phyloP scores from a whole-genome alignment of 1,140 invertebrate species.

The Monochamus saltuarius region DNA sequence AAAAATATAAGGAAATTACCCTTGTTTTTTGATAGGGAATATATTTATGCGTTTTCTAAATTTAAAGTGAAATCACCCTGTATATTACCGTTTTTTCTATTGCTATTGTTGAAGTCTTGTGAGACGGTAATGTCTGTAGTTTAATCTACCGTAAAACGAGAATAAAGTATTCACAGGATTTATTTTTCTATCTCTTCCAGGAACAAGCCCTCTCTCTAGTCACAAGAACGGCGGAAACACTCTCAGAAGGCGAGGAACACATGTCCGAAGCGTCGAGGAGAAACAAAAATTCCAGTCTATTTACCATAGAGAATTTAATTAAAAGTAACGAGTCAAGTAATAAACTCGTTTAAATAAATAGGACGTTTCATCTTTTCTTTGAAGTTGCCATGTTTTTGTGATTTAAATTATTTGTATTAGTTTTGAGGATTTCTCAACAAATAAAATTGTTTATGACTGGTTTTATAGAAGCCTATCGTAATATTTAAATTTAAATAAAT shows the following conservation, averaged over 20 bases:
- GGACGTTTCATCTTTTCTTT: constrained; percentile 22
- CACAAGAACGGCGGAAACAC: constrained; percentile 19
- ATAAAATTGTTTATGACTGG: constrained; percentile 27
- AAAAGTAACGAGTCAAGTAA: constrained; percentile 38
- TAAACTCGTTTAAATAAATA: constrained; percentile 45
- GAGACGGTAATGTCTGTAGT: neutral
- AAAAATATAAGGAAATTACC: no score
- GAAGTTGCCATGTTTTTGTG: constrained; percentile 29
- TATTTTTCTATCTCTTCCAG: constrained; percentile 30
- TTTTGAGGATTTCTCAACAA: constrained; percentile 30
- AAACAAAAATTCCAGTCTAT: constrained; percentile 45
- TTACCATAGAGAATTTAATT: constrained; percentile 49
- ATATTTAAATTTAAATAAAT: constrained; percentile 12
- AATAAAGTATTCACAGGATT: neutral
- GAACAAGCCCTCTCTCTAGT: constrained; percentile 37
- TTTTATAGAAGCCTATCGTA: constrained; percentile 1
- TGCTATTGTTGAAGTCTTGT: no score
- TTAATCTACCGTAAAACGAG: neutral
- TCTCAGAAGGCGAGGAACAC: neutral
- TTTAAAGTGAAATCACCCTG: no score
- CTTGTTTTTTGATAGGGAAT: no score
- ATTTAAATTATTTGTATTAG: constrained; percentile 32
- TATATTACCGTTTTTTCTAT: no score
- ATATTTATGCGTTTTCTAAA: no score
- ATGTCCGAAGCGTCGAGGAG: constrained; percentile 23